Evolutionary conservation across 2,113 vertebrate species (phyloP).

Genomic region (Gallinago paraguaiae): DNA sequence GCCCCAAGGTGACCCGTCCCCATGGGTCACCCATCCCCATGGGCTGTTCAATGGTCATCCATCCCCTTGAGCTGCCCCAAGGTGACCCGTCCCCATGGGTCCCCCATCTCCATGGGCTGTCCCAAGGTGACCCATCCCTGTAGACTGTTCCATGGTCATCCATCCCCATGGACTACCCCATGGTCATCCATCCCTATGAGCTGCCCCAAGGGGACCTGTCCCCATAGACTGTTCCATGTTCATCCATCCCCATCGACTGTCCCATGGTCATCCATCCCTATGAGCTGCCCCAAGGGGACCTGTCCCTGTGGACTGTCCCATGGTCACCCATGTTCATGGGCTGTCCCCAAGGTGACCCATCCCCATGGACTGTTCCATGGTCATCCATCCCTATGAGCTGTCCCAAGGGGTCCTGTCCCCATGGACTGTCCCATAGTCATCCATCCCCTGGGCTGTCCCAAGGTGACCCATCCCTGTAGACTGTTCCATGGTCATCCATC

Average conservation of each 20-base stretch:
- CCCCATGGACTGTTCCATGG: accelerated
- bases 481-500: accelerated
- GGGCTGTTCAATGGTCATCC: not conserved
- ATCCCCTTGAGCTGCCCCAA: not conserved
- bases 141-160: too few relatives aligned
- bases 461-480: not conserved
- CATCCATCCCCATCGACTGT: too few relatives aligned
- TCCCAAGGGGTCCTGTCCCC: too few relatives aligned
- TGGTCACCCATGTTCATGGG: too few relatives aligned
- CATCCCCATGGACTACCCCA: too few relatives aligned
- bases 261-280: not conserved
- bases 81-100: not conserved
- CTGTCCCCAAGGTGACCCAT: too few relatives aligned
- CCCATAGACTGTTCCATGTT: too few relatives aligned
- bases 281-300: not conserved
- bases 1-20: too few relatives aligned
- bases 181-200: not conserved
- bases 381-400: too few relatives aligned
- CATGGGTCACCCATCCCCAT: too few relatives aligned
- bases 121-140: not conserved
- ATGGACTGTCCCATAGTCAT: too few relatives aligned
- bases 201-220: not conserved
- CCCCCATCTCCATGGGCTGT: not conserved
- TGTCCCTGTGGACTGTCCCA: accelerated
- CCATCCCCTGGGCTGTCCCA: not conserved